A percentile compares a stretch with the other conserved stretches of the same genome.
phyloP scores from a whole-genome alignment of 2,113 vertebrate species.

The Paralichthys olivaceus region DNA sequence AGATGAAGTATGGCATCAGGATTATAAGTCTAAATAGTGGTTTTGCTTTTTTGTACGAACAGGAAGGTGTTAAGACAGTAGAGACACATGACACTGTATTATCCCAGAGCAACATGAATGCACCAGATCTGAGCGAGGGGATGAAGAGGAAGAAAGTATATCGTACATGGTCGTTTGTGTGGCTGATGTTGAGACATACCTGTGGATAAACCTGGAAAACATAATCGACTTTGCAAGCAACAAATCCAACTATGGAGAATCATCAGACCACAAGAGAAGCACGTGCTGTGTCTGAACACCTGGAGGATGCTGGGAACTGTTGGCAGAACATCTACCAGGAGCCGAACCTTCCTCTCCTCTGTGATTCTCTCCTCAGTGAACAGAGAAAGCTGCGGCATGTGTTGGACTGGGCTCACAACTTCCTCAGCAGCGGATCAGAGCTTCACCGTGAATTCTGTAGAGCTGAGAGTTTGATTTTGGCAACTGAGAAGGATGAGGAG shows the following conservation, averaged over 20 bases:
- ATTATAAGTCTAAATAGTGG: neutral
- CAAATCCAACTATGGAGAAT: slow-evolving; percentile 9
- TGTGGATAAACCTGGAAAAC: neutral
- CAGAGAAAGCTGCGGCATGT: slow-evolving; percentile 76
- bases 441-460: slow-evolving; percentile 23
- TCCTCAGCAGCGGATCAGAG: slow-evolving; percentile 40
- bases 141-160: too few relatives aligned
- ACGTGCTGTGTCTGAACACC: neutral
- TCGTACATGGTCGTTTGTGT: too few relatives aligned
- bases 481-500: neutral
- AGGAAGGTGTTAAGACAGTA: slow-evolving; percentile 13
- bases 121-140: too few relatives aligned
- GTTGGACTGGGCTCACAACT: slow-evolving; percentile 76
- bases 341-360: slow-evolving; percentile 49
- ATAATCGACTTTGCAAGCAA: neutral
- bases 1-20: neutral
- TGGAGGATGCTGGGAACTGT: slow-evolving; percentile 39
- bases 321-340: slow-evolving; percentile 17
- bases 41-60: slow-evolving; percentile 13
- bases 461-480: slow-evolving; percentile 9
- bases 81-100: neutral
- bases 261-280: neutral
- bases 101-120: neutral
- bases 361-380: slow-evolving; percentile 65
- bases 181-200: too few relatives aligned